These are phyloP conservation scores for Ameiurus melas DNA, from an alignment of 2,113 vertebrate genomes.

Conservation along the genomic window DNA sequence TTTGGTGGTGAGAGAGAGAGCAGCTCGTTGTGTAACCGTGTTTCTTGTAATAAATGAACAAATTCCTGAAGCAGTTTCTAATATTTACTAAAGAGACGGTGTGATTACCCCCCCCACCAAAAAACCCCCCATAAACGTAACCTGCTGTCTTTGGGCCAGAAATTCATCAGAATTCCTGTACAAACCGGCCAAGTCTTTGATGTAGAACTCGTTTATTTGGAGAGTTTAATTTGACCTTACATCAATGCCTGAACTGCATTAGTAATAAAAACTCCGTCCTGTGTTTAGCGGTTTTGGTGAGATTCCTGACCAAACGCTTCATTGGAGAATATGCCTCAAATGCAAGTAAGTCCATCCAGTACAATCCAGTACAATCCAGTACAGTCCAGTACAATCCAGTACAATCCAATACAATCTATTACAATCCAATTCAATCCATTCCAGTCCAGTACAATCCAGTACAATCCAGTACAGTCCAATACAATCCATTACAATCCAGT, in stretches of 20 bases:
- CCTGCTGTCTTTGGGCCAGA: constrained; percentile 29
- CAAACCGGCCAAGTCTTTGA: constrained; percentile 37
- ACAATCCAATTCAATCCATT: no score
- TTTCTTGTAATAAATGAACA: background rate
- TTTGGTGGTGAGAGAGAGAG: constrained; percentile 6
- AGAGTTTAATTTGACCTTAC: background rate
- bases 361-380: background rate
- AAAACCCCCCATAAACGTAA: constrained; percentile 25
- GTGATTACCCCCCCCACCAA: no score
- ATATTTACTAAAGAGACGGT: constrained; percentile 41
- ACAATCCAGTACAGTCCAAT: no score
- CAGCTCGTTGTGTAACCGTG: constrained; percentile 1
- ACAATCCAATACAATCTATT: no score
- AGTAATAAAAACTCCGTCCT: constrained; percentile 18
- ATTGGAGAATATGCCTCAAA: constrained; percentile 77
- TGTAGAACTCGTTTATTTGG: constrained; percentile 14
- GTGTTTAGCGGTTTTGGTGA: constrained; percentile 70
- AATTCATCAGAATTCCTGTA: background rate
- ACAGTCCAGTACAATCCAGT: background rate
- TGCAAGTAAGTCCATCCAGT: constrained; percentile 67
- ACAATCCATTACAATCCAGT: no score
- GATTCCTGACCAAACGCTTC: constrained; percentile 76
- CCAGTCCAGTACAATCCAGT: no score
- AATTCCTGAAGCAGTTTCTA: background rate
- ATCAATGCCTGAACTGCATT: background rate